Conservation (phyloP, 2,113 vertebrate species). For the Chamaetylas fuelleborni region DNA sequence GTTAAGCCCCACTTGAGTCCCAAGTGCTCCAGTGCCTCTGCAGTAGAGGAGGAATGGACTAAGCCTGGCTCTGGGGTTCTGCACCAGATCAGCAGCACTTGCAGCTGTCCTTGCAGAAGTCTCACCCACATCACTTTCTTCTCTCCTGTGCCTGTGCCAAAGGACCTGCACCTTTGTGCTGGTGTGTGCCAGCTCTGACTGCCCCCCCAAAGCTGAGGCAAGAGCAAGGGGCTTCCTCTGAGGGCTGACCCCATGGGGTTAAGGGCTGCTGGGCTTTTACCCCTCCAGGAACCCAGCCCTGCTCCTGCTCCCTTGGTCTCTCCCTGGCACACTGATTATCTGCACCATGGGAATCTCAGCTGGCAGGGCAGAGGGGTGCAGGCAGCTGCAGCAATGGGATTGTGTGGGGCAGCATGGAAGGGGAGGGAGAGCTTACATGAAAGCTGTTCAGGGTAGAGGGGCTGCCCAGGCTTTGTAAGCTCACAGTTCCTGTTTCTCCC, state of each 20-base stretch:
- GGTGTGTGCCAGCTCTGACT: fast-evolving
- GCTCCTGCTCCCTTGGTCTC: background rate
- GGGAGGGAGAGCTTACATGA: background rate
- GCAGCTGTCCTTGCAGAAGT: background rate
- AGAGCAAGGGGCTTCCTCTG: background rate
- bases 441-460: background rate
- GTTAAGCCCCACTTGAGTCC: background rate
- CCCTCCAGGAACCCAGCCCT: background rate
- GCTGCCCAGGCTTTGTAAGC: background rate
- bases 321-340: background rate
- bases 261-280: background rate
- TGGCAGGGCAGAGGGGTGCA: background rate
- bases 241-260: fast-evolving
- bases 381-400: background rate
- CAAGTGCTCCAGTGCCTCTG: background rate
- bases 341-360: fast-evolving
- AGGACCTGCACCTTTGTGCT: background rate
- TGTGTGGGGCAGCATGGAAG: background rate
- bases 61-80: background rate
- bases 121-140: background rate
- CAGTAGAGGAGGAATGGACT: background rate
- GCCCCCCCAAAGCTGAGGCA: background rate
- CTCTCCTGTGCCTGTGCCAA: background rate
- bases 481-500: background rate
- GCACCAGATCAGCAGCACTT: background rate